Base-by-base conservation (phyloP, 2,113 vertebrate genomes). In the Falcunculus frontatus region DNA sequence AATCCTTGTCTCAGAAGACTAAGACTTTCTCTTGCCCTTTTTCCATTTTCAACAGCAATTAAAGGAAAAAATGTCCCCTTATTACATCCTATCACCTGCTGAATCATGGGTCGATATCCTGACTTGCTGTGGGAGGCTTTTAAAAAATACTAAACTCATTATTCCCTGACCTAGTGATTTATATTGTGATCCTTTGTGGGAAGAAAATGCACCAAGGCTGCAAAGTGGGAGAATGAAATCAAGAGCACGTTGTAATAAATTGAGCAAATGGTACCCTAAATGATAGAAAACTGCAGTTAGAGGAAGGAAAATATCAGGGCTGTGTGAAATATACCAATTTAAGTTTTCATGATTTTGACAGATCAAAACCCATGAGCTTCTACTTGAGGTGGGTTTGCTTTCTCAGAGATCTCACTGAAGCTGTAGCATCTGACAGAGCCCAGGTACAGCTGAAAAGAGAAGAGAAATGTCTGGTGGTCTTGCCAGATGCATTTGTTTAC, bases 101-200 rank as follows among this genome's bases (percentile, higher is more conserved):
- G 91, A 91, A 94, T 73, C 69, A 93, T 65, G 69, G 89, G 53
- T 84, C 5, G 1, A 91, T 95, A 84, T 33, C 75, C 56, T 90
- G 65, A 47, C 72, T 84, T 47, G 41, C 39, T 55, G 68, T 30
- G 41, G 23, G 49, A 93, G 49, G 82, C 60, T 91, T 93, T 95
- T 86, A 64, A 93, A 88, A 94, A 94, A 60, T 74, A 86, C 59
- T 84, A 26, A 72, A 91, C 60, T 94, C 83, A 77, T 93, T 95
- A 88, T 94, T 96, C 59, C 59, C 72, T 94, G 95, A 85, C 68
- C 85, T 68, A 53, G 56, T 75, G 88, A 78, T 96, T 95, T 94
- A 65, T 84, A 87, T 78, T 63, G 41, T 94, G 85, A 93, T 93
- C 83, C 68, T 72, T 87, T 5, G 2, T 0, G 0, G 72, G 73